Base-by-base conservation (phyloP, 1,140 invertebrate species). In the Hypsibius dujardini region DNA sequence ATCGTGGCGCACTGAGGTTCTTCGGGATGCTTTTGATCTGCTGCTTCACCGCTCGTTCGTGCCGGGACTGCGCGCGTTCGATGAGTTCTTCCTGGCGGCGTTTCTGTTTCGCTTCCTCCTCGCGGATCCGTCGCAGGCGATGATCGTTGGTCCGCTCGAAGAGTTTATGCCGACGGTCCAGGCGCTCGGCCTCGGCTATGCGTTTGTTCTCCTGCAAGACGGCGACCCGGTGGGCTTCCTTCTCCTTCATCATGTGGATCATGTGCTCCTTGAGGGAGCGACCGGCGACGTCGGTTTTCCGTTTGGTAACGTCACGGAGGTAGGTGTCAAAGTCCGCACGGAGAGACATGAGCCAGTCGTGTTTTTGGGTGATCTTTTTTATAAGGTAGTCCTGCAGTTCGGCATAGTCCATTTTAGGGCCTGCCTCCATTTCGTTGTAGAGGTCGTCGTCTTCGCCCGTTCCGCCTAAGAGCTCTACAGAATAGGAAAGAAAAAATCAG, bases 371-470 rank as follows among this genome's bases (percentile, higher is more conserved):
- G 7, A 56, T n/a, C 7, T n/a, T 7, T 7, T 12, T n/a, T n/a
- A 56, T 56, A 7, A 56, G 50, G 50, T 56, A 56, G 7, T 56
- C 50, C n/a, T 56, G 50, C 50, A 56, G 50, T 56, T 56, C 50
- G 7, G 7, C 50, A n/a, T 56, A 56, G 50, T 56, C 50, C n/a
- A 56, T 7, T n/a, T 56, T 56, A n/a, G 7, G 7, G 50, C 7
- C 50, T 56, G 7, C n/a, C 7, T 7, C 50, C 50, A 56, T 12
- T 7, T 56, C 50, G 50, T n/a, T 7, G 50, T 12, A 56, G 7
- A 56, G 50, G n/a, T 56, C 50, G 7, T 56, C 50, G 7, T 56
- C 50, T n/a, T 56, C 50, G n/a, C 50, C 50, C 7, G 50, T 56
- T n/a, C 50, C 50, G n/a, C 50, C 50, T 12, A 56, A 7, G 7